Evolutionary conservation across 1,140 invertebrate species (phyloP), one percentile per base, ranked within the genome.

Genomic region (Bombus superbus): DNA sequence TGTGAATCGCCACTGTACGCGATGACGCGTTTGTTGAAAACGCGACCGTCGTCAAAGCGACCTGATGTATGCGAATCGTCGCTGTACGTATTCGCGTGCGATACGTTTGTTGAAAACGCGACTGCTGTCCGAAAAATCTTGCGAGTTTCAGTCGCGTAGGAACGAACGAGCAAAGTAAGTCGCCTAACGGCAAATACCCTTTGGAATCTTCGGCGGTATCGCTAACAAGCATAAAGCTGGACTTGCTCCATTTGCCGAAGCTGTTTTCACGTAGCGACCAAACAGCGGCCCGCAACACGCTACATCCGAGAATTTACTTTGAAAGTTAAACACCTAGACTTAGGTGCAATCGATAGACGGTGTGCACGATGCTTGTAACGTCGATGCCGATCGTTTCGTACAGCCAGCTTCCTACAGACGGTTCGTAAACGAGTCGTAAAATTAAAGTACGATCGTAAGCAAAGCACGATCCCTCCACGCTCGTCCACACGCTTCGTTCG

Each of bases 391-490:
- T 80, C 32, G 64, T 68, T 69, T 68, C 77, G 69, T 68, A 38
- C 42, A 53, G 25, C 32, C 64, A n/a, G n/a, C 53, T 53, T 53
- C 18, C 47, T 22, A 53, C 47, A 22, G 47, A 53, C 42, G n/a
- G 8, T 57, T 35, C 80, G 80, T 81, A 74, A 81, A 73, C 80
- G n/a, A 81, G 53, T 81, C 69, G 69, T 81, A 73, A 81, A 62
- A 74, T 32, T 64, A 32, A 77, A 77, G 38, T n/a, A 38, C 15
- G 18, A 53, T 22, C 47, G 47, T 53, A 22, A 53, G 47, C 47
- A 53, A 53, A 53, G 47, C 22, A 38, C 53, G 47, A 57, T 47
- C 9, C 10, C 8, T 18, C 10, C 22, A 10, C 28, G 18, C 44
- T 25, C 1, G 15, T 44, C 57, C 3, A 4, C 28, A 40, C 64